phyloP scores from a whole-genome alignment of 2,888 invertebrate genomes.

The Rotaria macrura region DNA sequence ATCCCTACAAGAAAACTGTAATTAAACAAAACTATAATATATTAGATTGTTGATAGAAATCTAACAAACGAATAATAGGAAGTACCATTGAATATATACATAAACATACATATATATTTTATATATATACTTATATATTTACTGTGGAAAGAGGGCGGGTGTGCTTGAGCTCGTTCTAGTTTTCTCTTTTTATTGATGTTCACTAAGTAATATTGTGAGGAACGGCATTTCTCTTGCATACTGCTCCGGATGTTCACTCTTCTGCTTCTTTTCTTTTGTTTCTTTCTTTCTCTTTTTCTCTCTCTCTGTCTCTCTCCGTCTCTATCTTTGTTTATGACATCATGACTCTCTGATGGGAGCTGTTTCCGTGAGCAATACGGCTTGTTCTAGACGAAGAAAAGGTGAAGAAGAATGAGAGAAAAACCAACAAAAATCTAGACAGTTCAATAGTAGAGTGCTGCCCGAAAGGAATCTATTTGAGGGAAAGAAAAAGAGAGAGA shows the following conservation, averaged over 20 bases:
- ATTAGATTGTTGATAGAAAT: not conserved
- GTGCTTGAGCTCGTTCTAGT: not conserved
- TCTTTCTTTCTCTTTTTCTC: not conserved
- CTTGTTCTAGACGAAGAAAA: not conserved
- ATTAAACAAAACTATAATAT: not conserved
- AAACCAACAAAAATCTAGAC: not conserved
- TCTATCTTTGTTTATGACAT: not conserved
- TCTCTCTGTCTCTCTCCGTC: not conserved
- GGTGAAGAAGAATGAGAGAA: not conserved
- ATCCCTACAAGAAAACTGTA: not conserved
- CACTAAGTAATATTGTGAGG: not conserved
- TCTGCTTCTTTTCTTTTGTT: not conserved
- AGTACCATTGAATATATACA: not conserved
- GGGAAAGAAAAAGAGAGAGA: not conserved
- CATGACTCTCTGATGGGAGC: not conserved
- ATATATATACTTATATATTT: too few relatives aligned
- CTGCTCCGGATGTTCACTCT: conserved; percentile 4
- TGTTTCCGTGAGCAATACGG: not conserved
- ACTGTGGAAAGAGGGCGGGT: not conserved
- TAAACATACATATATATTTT: too few relatives aligned
- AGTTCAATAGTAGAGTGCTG: not conserved
- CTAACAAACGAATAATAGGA: not conserved
- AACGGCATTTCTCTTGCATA: not conserved
- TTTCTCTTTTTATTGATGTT: not conserved
- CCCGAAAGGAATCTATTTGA: not conserved